Conservation (phyloP, 1,140 invertebrate species). For the Drosophila sulfurigaster region DNA sequence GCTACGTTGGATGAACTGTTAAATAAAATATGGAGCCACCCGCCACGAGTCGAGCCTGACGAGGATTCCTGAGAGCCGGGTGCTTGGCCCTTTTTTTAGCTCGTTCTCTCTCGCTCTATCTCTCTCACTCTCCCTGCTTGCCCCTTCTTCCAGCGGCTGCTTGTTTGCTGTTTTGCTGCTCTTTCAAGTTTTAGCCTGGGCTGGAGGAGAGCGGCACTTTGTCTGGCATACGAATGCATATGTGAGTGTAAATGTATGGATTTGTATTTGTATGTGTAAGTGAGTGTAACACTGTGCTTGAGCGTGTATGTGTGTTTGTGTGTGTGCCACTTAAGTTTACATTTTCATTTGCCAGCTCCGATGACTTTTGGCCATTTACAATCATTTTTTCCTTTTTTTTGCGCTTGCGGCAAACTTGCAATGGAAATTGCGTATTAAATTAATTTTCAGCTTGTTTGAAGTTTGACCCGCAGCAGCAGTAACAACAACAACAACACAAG, state of each 20-base stretch:
- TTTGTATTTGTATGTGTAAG: constrained; percentile 1
- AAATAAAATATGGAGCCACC: constrained; percentile 75
- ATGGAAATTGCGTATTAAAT: constrained; percentile 78
- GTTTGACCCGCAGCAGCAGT: constrained; percentile 60
- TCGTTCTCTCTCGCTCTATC: constrained; percentile 4
- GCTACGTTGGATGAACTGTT: constrained; percentile 65
- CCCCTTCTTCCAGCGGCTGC: constrained; percentile 11
- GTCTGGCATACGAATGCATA: constrained; percentile 8
- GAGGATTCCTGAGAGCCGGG: constrained; percentile 39
- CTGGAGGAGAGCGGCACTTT: constrained; percentile 1
- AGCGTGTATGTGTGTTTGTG: constrained; percentile 2
- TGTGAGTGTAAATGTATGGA: constrained; percentile 22
- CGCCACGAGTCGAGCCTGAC: constrained; percentile 41
- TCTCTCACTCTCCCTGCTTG: neutral
- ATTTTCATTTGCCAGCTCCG: constrained; percentile 79
- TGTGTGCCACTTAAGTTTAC: constrained; percentile 80
- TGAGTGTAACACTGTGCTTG: constrained; percentile 62
- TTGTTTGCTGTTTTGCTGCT: constrained; percentile 69
- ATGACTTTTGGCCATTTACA: constrained; percentile 81
- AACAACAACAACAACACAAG: constrained; percentile 31
- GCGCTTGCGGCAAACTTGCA: constrained; percentile 45
- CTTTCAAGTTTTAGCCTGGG: constrained; percentile 37
- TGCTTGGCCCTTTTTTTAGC: constrained; percentile 63
- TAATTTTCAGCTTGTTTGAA: constrained; percentile 82
- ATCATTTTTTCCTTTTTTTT: constrained; percentile 62